Percentiles rank a stretch among this genome's conserved stretches.
Evolutionary conservation across 2,113 vertebrate genomes (phyloP).

Genomic region (Mustela lutreola): DNA sequence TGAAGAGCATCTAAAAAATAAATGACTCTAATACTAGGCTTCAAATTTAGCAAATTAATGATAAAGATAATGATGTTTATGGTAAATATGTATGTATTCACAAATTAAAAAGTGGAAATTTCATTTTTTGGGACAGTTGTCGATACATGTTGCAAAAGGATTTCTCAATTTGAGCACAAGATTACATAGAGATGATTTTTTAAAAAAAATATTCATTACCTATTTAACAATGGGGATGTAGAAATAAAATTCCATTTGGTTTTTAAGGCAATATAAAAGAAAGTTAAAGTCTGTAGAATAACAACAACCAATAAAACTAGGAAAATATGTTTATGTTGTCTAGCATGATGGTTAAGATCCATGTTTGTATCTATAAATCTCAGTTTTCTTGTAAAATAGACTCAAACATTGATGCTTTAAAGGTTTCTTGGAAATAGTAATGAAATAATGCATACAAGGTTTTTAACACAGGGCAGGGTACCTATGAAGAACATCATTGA

Average conservation of each 20-base stretch:
- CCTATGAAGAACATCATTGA: background rate
- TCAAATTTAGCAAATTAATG: background rate
- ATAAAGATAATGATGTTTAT: background rate
- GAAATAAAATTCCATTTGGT: background rate
- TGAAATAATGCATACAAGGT: background rate
- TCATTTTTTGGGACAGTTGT: background rate
- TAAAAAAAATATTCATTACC: background rate
- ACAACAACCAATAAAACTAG: background rate
- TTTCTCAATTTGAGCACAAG: background rate
- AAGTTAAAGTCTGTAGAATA: background rate
- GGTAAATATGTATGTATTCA: background rate
- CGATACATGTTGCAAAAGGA: background rate
- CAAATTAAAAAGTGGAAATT: background rate
- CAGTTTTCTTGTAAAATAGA: background rate
- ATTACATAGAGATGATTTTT: background rate
- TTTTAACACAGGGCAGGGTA: background rate
- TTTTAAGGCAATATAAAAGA: background rate
- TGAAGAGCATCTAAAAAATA: background rate
- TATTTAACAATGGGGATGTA: background rate
- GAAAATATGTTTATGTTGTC: background rate
- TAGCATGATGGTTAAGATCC: background rate
- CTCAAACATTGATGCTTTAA: background rate
- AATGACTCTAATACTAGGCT: background rate
- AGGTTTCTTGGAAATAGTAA: background rate
- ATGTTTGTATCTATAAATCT: background rate